Base-by-base conservation (phyloP, 2,888 invertebrate species). In the Drosophila testacea region DNA sequence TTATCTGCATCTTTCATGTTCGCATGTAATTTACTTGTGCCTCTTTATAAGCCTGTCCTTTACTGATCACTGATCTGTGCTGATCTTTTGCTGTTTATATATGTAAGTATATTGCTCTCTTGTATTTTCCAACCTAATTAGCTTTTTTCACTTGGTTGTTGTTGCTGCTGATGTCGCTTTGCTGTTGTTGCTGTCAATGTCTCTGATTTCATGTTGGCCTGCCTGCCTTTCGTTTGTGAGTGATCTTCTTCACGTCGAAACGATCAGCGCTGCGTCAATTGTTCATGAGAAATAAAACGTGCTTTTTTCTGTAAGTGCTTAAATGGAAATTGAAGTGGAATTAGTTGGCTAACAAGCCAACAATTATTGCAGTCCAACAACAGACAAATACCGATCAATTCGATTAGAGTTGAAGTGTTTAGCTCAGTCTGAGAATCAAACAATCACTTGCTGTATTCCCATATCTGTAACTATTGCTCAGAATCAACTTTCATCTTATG, bases 1-100 rank as follows among this genome's bases (percentile, higher is more conserved):
- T 84, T 84, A 84, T 84, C 83, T 84, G 83, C 82, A 86, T 84
- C 84, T 85, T 83, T 87, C 81, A 86, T 85, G 87, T 86, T 85
- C 84, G 79, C 84, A 84, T 84, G 87, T 85, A 86, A 85, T 85
- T 84, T 84, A 79, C 73, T 81, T 83, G 77, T 81, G 67, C 75
- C 51, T 57, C 51, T 51, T 57, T 55, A 30, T 39, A 63, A 41
- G 44, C 46, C 48, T 38, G 56, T 46, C 32, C 56, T 44, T 11
- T 16, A 16, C 16, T 46, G 70, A 73, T 71, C 75, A 60, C 4
- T 44, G 16, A 54, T 48, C 63, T 52, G 41, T 41, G 41, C 42
- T 47, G 39, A 55, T 72, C 54, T 60, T 34, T 48, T 28, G 60
- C 65, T 65, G 57, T 59, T 56, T 56, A 48, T 56, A 61, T 22